Percentiles rank a stretch among this genome's conserved stretches.
phyloP scores from a whole-genome alignment of 92 coral and sea anemone genomes.

The Heteractis magnifica region DNA sequence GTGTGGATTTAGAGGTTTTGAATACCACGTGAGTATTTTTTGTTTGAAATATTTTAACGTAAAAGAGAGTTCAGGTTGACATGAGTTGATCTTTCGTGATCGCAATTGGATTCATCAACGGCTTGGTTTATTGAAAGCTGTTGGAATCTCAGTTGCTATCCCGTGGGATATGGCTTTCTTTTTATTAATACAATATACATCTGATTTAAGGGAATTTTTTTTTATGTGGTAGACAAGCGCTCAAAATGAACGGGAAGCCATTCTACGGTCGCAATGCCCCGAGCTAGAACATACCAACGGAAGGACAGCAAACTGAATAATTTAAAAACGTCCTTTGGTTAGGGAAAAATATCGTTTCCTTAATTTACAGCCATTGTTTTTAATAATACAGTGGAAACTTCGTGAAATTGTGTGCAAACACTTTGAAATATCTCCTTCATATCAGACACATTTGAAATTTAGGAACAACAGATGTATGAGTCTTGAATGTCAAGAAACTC shows the following conservation, averaged over 20 bases:
- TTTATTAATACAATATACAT: not conserved
- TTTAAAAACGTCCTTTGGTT: constrained; percentile 24
- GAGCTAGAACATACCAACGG: constrained; percentile 16
- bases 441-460: too few species aligned
- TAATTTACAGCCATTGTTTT: not conserved
- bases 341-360: not conserved
- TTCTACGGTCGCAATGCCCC: not conserved
- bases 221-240: not conserved
- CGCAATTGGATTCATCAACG: not conserved
- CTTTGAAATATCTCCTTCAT: too few species aligned
- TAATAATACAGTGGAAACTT: not conserved
- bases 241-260: not conserved
- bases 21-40: not conserved
- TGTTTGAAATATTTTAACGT: not conserved
- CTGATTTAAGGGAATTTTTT: not conserved
- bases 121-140: not conserved
- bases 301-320: constrained; percentile 27
- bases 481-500: too few species aligned
- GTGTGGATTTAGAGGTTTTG: not conserved
- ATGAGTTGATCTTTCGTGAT: not conserved
- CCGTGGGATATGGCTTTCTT: not conserved
- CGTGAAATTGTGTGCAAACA: too few species aligned
- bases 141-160: not conserved
- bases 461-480: too few species aligned
- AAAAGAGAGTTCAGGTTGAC: not conserved